Conservation (phyloP, 2,797 vertebrate species). For the Denticeps clupeoides region DNA sequence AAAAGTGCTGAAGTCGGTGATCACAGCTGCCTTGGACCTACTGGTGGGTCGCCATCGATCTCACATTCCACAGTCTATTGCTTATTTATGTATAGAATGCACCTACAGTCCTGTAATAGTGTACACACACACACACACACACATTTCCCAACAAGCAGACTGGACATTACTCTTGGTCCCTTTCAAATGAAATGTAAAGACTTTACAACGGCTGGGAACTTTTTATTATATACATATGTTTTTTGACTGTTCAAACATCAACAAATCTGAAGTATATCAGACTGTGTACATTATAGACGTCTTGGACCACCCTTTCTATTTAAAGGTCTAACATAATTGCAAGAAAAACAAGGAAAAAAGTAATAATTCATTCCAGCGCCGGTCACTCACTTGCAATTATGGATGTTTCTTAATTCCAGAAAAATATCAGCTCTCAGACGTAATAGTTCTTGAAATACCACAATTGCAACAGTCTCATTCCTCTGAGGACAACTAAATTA, state of each 20-base stretch:
- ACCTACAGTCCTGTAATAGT: not conserved
- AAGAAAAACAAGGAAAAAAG: not conserved
- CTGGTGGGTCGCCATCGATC: slow-evolving; percentile 17
- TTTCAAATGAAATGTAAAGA: too few relatives aligned
- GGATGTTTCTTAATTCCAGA: slow-evolving; percentile 8
- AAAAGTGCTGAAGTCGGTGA: not conserved
- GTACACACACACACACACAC: not conserved
- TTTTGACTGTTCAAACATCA: not conserved
- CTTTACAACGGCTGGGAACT: too few relatives aligned
- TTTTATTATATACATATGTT: not conserved
- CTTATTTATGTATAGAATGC: slow-evolving; percentile 12
- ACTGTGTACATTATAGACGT: not conserved
- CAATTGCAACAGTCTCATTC: slow-evolving; percentile 16
- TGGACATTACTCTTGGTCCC: too few relatives aligned
- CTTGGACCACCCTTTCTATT: not conserved
- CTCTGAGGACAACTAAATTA: slow-evolving; percentile 10
- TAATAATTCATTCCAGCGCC: not conserved
- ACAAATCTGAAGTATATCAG: not conserved
- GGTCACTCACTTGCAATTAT: slow-evolving; percentile 3
- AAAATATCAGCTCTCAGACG: slow-evolving; percentile 6
- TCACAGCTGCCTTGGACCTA: slow-evolving; percentile 10
- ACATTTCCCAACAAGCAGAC: not conserved
- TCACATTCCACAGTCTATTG: slow-evolving; percentile 14
- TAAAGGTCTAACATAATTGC: not conserved
- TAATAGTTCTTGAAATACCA: slow-evolving; percentile 13